A percentile compares a stretch with the other conserved stretches of the same genome.
phyloP scores from a whole-genome alignment of 2,888 invertebrate species.

The Scaptomyza polygonia region DNA sequence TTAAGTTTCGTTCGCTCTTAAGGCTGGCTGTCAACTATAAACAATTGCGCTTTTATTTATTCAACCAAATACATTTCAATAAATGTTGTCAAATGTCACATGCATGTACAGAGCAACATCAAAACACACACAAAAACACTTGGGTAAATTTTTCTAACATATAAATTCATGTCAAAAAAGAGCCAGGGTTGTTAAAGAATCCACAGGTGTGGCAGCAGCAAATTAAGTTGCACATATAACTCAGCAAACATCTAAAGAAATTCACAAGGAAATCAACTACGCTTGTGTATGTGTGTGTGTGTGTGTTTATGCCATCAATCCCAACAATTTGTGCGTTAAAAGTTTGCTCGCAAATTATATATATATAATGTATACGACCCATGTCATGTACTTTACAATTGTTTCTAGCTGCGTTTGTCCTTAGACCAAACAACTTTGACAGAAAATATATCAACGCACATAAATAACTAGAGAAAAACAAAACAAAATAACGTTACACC shows the following conservation, averaged over 20 bases:
- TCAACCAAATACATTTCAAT: conserved; percentile 60
- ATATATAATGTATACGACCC: conserved; percentile 63
- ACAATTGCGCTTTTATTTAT: conserved; percentile 54
- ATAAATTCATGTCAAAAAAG: conserved; percentile 70
- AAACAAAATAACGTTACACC: conserved; percentile 21
- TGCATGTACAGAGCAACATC: conserved; percentile 13
- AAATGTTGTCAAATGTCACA: conserved; percentile 57
- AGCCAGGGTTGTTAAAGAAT: conserved; percentile 65
- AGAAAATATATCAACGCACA: conserved; percentile 36
- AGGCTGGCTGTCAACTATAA: conserved; percentile 28
- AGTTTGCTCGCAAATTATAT: conserved; percentile 52
- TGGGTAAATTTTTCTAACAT: conserved; percentile 26
- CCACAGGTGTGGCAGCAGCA: conserved; percentile 77
- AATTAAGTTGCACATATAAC: conserved; percentile 79
- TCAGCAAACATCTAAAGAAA: conserved; percentile 46
- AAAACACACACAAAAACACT: not conserved
- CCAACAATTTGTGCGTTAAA: conserved; percentile 51
- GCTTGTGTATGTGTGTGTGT: conserved; percentile 3
- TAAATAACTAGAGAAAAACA: conserved; percentile 37
- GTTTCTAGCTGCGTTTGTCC: conserved; percentile 70
- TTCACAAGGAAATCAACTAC: conserved; percentile 65
- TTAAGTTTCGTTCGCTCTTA: conserved; percentile 36
- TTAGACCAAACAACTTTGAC: conserved; percentile 69
- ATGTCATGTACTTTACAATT: conserved; percentile 74
- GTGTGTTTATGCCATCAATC: conserved; percentile 2